Base-by-base conservation (phyloP, 2,113 vertebrate genomes). In the Macrotis lagotis region DNA sequence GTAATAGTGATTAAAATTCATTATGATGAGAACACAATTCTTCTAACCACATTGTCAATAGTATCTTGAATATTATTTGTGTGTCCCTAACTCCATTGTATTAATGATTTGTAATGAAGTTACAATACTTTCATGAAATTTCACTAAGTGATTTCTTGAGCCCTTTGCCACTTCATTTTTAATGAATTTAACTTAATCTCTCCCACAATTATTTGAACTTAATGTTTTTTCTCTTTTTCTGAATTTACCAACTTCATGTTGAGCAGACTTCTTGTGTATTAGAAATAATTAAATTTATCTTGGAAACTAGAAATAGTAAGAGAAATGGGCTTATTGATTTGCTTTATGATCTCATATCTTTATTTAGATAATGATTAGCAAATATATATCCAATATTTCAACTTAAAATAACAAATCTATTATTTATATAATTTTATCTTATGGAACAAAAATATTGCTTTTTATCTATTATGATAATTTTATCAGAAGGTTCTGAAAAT, bases 271-370 rank as follows among this genome's bases (percentile, higher is more conserved):
- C 8, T 83, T 8, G 92, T 59, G 24, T n/a, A 8, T 44, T 50
- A 93, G 90, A 88, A 95, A 59, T 91, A 96, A 96, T 91, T 90
- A 89, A 91, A 48, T 90, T 91, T 51, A 90, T n/a, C 16, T 19
- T 55, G 90, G 10, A 37, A 89, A 25, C 53, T 48, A 50, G 44
- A 91, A n/a, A 90, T 89, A 95, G 50, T 89, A 94, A 89, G 10
- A 93, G 37, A 52, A 92, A 49, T n/a, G 2, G 25, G 47, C 24
- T 93, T n/a, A 92, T n/a, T 96, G 94, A 25, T 91, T 12, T 55
- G n/a, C 1, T 93, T n/a, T 19, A 0, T 48, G 91, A 95, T 52
- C 1, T 16, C 5, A 93, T 91, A 16, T 50, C 1, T 93, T 90
- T 83, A 66, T 93, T 52, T 92, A 37, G 0, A 19, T 91, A 95